Evolutionary conservation across 2,797 vertebrate genomes (phyloP).

Genomic region (Girardinus metallicus): DNA sequence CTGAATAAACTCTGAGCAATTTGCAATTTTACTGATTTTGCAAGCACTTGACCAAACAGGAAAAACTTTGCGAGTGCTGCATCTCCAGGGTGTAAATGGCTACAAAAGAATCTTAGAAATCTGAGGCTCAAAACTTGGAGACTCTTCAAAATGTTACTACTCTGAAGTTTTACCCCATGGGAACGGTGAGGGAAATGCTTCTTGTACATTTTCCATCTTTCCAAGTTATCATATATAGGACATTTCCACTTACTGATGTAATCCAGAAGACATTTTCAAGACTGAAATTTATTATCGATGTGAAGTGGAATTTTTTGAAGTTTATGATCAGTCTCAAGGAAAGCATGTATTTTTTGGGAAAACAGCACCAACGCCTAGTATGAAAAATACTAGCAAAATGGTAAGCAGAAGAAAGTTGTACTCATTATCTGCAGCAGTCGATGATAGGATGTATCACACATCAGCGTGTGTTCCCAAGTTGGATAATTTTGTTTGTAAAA

Average conservation of each 20-base stretch:
- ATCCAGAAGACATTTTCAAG: slow-evolving; percentile 3
- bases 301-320: slow-evolving; percentile 9
- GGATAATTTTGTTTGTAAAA: background rate
- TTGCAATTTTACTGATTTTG: slow-evolving; percentile 3
- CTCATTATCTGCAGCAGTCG: background rate
- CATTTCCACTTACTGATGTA: slow-evolving; percentile 8
- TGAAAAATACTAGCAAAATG: background rate
- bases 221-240: slow-evolving; percentile 2
- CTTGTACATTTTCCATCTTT: background rate
- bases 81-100: slow-evolving; percentile 11
- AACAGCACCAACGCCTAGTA: background rate
- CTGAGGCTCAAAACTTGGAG: slow-evolving; percentile 16
- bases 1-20: background rate
- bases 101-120: slow-evolving; percentile 7
- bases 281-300: slow-evolving; percentile 1
- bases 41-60: slow-evolving; percentile 16
- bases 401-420: background rate
- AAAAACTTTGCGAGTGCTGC: slow-evolving; percentile 8
- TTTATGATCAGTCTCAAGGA: background rate
- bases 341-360: background rate
- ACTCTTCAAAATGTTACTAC: slow-evolving; percentile 11
- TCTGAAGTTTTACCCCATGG: slow-evolving; percentile 15
- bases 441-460: background rate
- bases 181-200: slow-evolving; percentile 5
- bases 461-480: background rate